Conservation (phyloP, 1,140 invertebrate genomes). For the Drosophila grimshawi region DNA sequence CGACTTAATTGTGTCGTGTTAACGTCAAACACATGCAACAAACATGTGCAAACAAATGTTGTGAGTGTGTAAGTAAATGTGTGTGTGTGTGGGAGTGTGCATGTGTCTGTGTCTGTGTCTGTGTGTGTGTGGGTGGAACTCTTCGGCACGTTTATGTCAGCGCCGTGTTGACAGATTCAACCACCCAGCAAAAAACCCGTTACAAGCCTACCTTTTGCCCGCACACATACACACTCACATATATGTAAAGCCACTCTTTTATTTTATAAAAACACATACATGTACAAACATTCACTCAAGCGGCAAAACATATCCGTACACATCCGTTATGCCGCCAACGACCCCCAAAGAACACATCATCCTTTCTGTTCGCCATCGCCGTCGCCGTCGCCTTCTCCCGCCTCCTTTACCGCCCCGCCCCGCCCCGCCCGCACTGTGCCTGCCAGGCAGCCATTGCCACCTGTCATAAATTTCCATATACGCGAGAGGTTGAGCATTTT, state of each 20-base stretch:
- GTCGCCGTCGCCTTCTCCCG: neutral
- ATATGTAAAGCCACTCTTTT: conserved; percentile 73
- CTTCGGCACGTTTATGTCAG: conserved; percentile 58
- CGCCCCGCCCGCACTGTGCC: conserved; percentile 10
- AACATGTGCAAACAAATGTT: conserved; percentile 80
- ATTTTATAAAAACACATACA: conserved; percentile 72
- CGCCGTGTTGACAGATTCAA: conserved; percentile 74
- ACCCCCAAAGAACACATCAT: conserved; percentile 30
- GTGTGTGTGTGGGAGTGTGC: conserved; percentile 12
- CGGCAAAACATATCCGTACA: conserved; percentile 81
- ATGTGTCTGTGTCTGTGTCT: conserved; percentile 2
- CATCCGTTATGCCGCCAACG: conserved; percentile 60
- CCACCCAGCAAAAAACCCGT: conserved; percentile 71
- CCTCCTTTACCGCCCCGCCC: neutral
- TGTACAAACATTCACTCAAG: conserved; percentile 74
- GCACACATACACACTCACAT: conserved; percentile 19
- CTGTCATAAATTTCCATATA: conserved; percentile 80
- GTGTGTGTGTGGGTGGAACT: conserved; percentile 18
- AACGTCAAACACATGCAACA: conserved; percentile 82
- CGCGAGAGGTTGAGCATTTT: conserved; percentile 61
- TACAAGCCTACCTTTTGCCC: conserved; percentile 45
- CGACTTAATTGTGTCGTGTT: conserved; percentile 82
- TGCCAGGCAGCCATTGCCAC: conserved; percentile 68
- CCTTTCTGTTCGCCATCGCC: neutral
- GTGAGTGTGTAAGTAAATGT: conserved; percentile 22